A percentile compares a stretch with the other conserved stretches of the same genome.
Conservation (phyloP, 2,888 invertebrate genomes). For the Lymantria monacha region DNA sequence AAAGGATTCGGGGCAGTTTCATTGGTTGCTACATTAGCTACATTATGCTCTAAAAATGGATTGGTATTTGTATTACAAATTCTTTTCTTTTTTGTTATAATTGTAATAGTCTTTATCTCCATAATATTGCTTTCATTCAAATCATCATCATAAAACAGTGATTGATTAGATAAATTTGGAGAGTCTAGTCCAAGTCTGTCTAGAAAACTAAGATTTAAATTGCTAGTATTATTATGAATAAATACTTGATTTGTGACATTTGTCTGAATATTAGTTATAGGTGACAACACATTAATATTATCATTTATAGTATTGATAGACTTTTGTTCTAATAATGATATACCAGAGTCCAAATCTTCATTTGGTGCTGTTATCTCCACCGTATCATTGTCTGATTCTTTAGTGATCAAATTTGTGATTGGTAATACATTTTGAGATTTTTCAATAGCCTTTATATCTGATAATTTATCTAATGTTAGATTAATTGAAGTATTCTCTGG, state of each 20-base stretch:
- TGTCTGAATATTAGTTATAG: conserved; percentile 55
- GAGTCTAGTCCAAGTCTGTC: conserved; percentile 70
- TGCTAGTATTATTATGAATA: conserved; percentile 62
- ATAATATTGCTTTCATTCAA: conserved; percentile 79
- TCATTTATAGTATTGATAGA: conserved; percentile 34
- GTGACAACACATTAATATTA: conserved; percentile 31
- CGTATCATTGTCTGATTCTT: conserved; percentile 10
- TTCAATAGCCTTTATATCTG: conserved; percentile 5
- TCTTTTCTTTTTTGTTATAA: conserved; percentile 69
- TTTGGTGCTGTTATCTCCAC: conserved; percentile 29
- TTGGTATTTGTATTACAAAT: conserved; percentile 63
- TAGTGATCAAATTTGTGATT: background rate
- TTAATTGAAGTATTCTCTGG: conserved; percentile 8
- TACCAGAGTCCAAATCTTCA: conserved; percentile 37
- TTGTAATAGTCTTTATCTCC: conserved; percentile 79
- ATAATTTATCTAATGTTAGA: conserved; percentile 1
- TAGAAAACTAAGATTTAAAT: conserved; percentile 71
- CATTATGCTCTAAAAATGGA: conserved; percentile 67
- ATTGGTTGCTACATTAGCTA: conserved; percentile 35
- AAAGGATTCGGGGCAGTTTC: conserved; percentile 56
- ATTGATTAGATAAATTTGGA: conserved; percentile 63
- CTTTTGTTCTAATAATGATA: conserved; percentile 61
- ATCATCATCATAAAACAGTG: conserved; percentile 72
- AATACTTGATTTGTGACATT: conserved; percentile 64
- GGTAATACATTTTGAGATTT: conserved; percentile 7